Evolutionary conservation across 2,888 invertebrate genomes (phyloP).

Genomic region (Apoda limacodes): DNA sequence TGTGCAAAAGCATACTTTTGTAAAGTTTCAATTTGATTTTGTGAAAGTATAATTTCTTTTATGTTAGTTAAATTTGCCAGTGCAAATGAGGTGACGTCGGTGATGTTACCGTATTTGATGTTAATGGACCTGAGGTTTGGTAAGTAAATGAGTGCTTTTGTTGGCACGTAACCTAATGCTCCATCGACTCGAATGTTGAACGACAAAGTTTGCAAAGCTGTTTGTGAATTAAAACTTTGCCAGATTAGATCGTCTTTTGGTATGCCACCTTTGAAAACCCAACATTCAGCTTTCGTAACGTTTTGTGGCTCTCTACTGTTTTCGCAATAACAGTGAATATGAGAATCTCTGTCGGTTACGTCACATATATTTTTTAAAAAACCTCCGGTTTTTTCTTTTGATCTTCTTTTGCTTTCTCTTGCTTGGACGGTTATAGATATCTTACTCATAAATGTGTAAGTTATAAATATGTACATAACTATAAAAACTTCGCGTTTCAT

Average conservation of each 20-base stretch:
- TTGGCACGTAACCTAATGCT: constrained; percentile 77
- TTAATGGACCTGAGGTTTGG: constrained; percentile 75
- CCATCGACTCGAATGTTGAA: constrained; percentile 79
- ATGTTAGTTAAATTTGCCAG: constrained; percentile 80
- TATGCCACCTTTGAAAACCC: constrained; percentile 78
- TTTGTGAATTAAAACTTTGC: constrained; percentile 80
- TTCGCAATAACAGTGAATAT: constrained; percentile 78
- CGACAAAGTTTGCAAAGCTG: constrained; percentile 75
- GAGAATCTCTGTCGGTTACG: constrained; percentile 63
- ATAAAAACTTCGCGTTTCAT: constrained; percentile 53
- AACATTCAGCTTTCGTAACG: constrained; percentile 81
- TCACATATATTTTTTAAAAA: constrained; percentile 70
- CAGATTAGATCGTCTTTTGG: constrained; percentile 78
- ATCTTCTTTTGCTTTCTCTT: constrained; percentile 50
- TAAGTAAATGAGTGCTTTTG: constrained; percentile 75
- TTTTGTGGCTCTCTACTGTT: constrained; percentile 61
- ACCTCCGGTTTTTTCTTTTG: constrained; percentile 60
- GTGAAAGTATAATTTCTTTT: constrained; percentile 74
- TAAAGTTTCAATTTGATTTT: constrained; percentile 77
- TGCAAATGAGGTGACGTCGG: constrained; percentile 76
- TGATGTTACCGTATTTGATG: constrained; percentile 77
- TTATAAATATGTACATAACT: constrained; percentile 53
- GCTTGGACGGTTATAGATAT: constrained; percentile 60
- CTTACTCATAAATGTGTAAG: constrained; percentile 55
- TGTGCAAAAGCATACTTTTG: constrained; percentile 79